A percentile compares a stretch with the other conserved stretches of the same genome.
Evolutionary conservation across 1,140 invertebrate species (phyloP).

Genomic region (Diploscapter pachys): DNA sequence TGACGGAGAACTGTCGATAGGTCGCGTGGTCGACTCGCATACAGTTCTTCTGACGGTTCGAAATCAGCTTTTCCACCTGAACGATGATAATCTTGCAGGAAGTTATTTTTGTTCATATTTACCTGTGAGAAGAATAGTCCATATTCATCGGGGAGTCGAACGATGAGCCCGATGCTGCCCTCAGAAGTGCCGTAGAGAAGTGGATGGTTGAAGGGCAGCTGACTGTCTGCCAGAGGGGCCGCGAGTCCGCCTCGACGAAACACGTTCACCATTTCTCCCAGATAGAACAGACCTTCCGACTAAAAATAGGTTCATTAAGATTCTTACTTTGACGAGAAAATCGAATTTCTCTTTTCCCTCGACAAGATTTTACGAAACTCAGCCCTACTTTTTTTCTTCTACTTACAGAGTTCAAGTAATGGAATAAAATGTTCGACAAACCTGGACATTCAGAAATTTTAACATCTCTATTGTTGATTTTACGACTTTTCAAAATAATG

Average conservation of each 20-base stretch:
- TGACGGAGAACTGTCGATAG: constrained; percentile 64
- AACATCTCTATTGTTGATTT: too few species aligned
- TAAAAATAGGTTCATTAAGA: constrained; percentile 62
- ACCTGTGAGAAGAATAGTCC: constrained; percentile 35
- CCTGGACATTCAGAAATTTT: too few species aligned
- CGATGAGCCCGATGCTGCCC: constrained; percentile 86
- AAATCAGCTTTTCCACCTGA: constrained; percentile 43
- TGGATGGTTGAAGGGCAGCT: constrained; percentile 75
- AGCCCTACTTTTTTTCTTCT: background rate
- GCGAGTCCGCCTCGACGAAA: constrained; percentile 77
- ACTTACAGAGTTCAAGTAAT: too few species aligned
- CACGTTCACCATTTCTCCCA: constrained; percentile 95
- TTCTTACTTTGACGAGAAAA: constrained; percentile 9
- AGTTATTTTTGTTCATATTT: background rate
- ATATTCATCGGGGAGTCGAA: constrained; percentile 69
- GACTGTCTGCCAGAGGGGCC: constrained; percentile 80
- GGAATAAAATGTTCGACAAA: too few species aligned
- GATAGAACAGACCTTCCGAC: constrained; percentile 86
- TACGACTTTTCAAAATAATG: too few species aligned
- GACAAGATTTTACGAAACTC: background rate
- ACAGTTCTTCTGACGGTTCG: constrained; percentile 45
- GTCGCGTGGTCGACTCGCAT: constrained; percentile 49
- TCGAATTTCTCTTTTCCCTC: constrained; percentile 18
- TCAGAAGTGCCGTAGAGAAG: constrained; percentile 83
- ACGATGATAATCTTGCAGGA: constrained; percentile 44